Evolutionary conservation across 2,888 invertebrate species (phyloP).

Genomic region (Capitulum mitella): DNA sequence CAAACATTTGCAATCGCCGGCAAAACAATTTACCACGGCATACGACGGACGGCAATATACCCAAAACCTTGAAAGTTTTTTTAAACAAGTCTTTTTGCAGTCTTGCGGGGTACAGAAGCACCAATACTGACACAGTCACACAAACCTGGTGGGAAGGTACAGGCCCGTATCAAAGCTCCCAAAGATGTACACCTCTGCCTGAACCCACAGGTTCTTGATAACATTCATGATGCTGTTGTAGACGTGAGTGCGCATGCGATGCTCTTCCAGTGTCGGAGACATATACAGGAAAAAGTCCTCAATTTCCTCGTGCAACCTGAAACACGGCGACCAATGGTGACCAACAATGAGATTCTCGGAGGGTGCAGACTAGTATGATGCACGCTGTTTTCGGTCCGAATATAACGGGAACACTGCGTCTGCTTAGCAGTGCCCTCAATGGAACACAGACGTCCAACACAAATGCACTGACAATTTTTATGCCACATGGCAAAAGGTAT

Average conservation of each 20-base stretch:
- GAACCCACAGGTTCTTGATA: constrained; percentile 82
- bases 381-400: too few relatives aligned
- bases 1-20: too few relatives aligned
- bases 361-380: neutral
- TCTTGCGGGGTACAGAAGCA: too few relatives aligned
- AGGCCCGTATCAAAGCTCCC: constrained; percentile 96
- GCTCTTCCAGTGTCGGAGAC: constrained; percentile 86
- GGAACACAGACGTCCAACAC: neutral
- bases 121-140: too few relatives aligned
- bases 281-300: constrained; percentile 93
- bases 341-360: too few relatives aligned
- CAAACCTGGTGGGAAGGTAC: constrained; percentile 87
- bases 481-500: neutral
- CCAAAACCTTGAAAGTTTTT: too few relatives aligned
- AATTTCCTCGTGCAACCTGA: constrained; percentile 93
- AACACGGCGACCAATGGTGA: too few relatives aligned
- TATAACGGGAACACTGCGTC: too few relatives aligned
- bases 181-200: constrained; percentile 92
- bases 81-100: too few relatives aligned
- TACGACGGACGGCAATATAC: too few relatives aligned
- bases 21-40: too few relatives aligned
- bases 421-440: too few relatives aligned
- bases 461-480: neutral
- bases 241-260: constrained; percentile 77
- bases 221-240: constrained; percentile 80